Conservation (phyloP, 2,888 invertebrate genomes). For the Dilophus febrilis region DNA sequence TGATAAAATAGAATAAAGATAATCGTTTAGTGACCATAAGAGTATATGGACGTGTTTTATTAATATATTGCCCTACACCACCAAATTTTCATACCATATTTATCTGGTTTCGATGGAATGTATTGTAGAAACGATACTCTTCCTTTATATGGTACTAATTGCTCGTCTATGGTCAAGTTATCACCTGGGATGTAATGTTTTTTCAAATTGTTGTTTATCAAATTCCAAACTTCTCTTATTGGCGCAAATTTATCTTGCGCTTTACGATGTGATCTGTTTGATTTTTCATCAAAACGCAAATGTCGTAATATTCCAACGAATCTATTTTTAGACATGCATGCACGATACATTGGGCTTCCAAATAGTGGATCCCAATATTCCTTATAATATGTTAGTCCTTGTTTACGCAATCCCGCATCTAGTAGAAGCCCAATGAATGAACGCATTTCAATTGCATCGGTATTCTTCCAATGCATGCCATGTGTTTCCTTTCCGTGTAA, state of each 20-base stretch:
- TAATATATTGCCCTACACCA: too few species aligned
- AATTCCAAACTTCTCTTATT: conserved; percentile 1
- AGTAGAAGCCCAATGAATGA: neutral
- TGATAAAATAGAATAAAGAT: too few species aligned
- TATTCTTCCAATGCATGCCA: too few species aligned
- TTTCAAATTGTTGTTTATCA: neutral
- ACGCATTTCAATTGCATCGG: neutral
- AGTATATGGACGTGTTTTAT: too few species aligned
- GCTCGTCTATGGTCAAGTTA: conserved; percentile 1
- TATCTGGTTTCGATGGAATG: too few species aligned
- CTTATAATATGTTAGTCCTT: neutral
- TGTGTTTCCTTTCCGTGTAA: too few species aligned
- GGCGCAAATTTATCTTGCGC: neutral
- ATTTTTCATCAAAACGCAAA: conserved; percentile 1
- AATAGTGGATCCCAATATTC: conserved; percentile 1
- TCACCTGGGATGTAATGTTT: conserved; percentile 1
- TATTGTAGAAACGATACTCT: neutral
- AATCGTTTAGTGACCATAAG: too few species aligned
- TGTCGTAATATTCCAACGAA: neutral
- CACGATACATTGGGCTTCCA: neutral
- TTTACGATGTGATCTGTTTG: neutral
- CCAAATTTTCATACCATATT: too few species aligned
- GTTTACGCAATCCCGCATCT: neutral
- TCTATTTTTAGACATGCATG: neutral
- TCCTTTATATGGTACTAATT: conserved; percentile 1